Evolutionary conservation across 1,140 invertebrate species (phyloP), one percentile per base, ranked within the genome.

Genomic region (Drosophila tristis): DNA sequence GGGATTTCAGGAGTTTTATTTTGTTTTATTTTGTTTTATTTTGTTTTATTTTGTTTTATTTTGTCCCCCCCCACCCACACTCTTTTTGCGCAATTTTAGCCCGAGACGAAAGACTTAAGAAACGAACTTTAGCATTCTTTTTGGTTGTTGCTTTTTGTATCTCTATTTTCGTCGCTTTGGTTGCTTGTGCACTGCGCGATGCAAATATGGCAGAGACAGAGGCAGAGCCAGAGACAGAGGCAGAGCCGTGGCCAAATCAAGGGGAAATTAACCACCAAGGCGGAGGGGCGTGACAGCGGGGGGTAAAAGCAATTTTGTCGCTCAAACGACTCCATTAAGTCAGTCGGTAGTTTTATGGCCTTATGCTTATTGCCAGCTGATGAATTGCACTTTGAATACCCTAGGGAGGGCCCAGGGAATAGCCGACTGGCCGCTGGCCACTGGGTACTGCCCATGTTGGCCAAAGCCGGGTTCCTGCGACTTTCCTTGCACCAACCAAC

Each of bases 51-150:
- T 31, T 67, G 7, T 65, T 50, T 53, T 63, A 63, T 53, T 60
- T 44, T 68, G 20, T 20, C 20, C 20, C 20, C 20, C 20, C 20
- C 20, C 20, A 20, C 45, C 48, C 59, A 47, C 49, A 7, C 23
- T 2, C 11, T 35, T 56, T 65, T 85, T 80, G 78, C 66, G 70
- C 74, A 86, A 86, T 45, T 72, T 74, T 55, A 26, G 60, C 51
- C 47, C 68, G 61, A 56, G 3, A 78, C 78, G 60, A 86, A 87
- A 73, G 82, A 87, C 78, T 78, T 86, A 76, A 35, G 82, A 87
- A 81, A 86, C 82, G 71, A 86, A 86, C 82, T 81, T 86, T 67
- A 75, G 50, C 68, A 81, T 66, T 65, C 54, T 76, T 84, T 45
- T 31, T 23, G 20, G 20, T 58, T 25, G 4, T 59, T 15, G 6